A percentile compares a stretch with the other conserved stretches of the same genome.
Conservation (phyloP, 1,140 invertebrate genomes). For the Triops longicaudatus region DNA sequence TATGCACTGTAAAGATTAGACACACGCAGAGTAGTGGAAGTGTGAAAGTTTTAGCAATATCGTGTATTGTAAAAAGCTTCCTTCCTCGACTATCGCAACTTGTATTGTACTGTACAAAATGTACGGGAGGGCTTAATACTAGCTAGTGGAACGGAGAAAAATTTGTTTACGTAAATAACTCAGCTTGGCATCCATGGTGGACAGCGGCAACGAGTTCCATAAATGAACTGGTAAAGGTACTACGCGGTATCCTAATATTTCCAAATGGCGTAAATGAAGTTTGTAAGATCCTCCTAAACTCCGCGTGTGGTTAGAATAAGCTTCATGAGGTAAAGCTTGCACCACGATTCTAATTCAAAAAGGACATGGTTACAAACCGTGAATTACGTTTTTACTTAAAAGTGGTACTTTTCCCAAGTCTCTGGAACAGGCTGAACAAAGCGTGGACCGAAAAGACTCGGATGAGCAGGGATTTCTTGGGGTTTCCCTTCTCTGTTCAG, state of each 20-base stretch:
- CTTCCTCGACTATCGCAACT: neutral
- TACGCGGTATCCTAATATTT: conserved; percentile 52
- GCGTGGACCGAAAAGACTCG: neutral
- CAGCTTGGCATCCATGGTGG: conserved; percentile 21
- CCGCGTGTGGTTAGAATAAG: conserved; percentile 30
- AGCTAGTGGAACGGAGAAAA: neutral
- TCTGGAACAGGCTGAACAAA: neutral
- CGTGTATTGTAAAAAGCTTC: neutral
- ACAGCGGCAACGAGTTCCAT: conserved; percentile 45
- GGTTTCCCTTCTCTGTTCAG: conserved; percentile 33
- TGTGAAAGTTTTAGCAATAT: neutral
- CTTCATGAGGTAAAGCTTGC: conserved; percentile 1
- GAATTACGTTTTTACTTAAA: neutral
- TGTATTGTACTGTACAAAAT: neutral
- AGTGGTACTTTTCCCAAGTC: neutral
- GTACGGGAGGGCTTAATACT: neutral
- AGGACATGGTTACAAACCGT: neutral
- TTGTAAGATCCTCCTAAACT: conserved; percentile 33
- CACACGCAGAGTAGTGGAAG: neutral
- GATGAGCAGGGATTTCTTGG: neutral
- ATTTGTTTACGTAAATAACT: conserved; percentile 22
- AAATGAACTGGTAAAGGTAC: conserved; percentile 43
- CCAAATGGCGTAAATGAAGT: conserved; percentile 45
- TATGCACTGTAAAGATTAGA: neutral
- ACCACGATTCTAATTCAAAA: conserved; percentile 19